phyloP scores from a whole-genome alignment of 2,888 invertebrate species.

The Camponotus fellah region DNA sequence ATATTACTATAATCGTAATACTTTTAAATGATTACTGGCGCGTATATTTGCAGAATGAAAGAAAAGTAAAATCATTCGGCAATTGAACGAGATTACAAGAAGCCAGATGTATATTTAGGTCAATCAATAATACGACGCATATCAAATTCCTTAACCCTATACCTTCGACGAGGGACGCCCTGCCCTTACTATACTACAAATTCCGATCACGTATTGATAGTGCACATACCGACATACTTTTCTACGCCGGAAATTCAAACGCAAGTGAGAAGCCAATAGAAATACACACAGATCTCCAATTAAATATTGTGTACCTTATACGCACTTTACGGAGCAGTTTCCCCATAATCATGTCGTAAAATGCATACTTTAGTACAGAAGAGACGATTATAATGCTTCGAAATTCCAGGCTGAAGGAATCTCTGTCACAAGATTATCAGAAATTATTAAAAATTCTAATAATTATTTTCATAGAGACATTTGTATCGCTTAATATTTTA shows the following conservation, averaged over 20 bases:
- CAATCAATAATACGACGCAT: conserved; percentile 30
- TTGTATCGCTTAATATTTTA: background rate
- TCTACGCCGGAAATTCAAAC: conserved; percentile 47
- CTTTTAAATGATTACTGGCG: background rate
- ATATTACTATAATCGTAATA: background rate
- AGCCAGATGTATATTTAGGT: conserved; percentile 14
- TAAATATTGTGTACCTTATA: conserved; percentile 11
- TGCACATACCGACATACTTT: conserved; percentile 14
- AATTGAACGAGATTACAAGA: background rate
- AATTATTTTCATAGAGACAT: background rate
- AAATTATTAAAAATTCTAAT: background rate
- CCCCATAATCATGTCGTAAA: background rate
- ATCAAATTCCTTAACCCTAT: conserved; percentile 59
- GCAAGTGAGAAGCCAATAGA: conserved; percentile 7
- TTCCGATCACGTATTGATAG: conserved; percentile 30
- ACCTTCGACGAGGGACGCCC: conserved; percentile 7
- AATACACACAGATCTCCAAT: conserved; percentile 2
- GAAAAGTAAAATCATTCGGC: background rate
- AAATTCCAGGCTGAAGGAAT: conserved; percentile 11
- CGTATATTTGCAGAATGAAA: background rate
- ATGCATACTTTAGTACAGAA: conserved; percentile 17
- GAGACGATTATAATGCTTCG: background rate
- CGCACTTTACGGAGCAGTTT: background rate
- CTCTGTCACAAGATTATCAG: background rate
- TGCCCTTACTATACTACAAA: conserved; percentile 15